These are phyloP conservation scores for Polypedilum pembai DNA, from an alignment of 1,140 invertebrate species.

Conservation along the genomic window DNA sequence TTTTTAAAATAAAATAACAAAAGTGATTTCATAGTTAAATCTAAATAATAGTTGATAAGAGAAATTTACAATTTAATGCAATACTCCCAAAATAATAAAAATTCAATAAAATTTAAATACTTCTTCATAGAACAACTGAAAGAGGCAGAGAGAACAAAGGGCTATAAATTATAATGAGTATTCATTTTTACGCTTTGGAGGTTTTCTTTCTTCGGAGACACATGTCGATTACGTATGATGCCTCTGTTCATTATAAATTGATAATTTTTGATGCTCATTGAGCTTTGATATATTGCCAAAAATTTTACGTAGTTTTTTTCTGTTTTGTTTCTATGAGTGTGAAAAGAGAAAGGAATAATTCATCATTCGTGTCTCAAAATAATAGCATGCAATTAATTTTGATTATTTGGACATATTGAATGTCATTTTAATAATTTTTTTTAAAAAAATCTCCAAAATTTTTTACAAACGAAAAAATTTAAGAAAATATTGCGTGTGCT, in stretches of 20 bases:
- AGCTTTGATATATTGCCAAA: constrained; percentile 17
- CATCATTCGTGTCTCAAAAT: no score
- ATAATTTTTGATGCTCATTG: background rate
- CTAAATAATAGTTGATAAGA: background rate
- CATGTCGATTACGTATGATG: background rate
- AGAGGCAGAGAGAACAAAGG: constrained; percentile 7
- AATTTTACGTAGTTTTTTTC: background rate
- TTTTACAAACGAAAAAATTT: no score
- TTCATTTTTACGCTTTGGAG: background rate
- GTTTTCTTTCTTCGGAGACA: background rate
- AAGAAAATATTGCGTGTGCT: no score
- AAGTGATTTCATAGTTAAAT: no score
- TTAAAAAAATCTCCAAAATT: no score
- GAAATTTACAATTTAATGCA: background rate
- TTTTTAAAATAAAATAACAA: no score
- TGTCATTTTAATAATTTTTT: no score
- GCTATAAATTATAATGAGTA: background rate
- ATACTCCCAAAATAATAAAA: background rate
- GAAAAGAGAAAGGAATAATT: no score
- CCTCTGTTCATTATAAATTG: background rate
- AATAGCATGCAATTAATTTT: no score
- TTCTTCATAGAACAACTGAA: background rate
- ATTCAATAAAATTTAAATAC: background rate
- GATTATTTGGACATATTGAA: no score
- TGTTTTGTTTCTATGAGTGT: background rate